Percentiles rank a stretch among this genome's conserved stretches.
These are phyloP conservation scores for Gastracanthus pulcherrimus DNA, from an alignment of 2,888 invertebrate species.

Conservation along the genomic window DNA sequence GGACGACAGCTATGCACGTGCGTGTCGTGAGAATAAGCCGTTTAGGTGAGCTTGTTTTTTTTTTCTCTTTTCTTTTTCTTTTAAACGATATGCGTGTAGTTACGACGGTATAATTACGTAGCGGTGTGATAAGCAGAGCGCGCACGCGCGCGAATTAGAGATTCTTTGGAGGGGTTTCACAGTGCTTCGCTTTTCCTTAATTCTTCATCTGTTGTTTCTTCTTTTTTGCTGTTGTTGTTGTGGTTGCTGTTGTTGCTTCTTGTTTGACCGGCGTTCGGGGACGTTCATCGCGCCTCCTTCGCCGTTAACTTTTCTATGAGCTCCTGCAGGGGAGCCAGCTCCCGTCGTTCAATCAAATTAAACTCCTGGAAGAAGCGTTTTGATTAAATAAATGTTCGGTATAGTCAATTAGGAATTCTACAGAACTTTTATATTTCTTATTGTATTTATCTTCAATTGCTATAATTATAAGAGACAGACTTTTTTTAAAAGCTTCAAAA, in stretches of 20 bases:
- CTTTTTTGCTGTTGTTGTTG: slow-evolving; percentile 28
- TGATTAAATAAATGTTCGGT: neutral
- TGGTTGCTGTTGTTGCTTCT: slow-evolving; percentile 27
- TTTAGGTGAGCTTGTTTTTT: too few species aligned
- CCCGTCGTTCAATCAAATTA: slow-evolving; percentile 96
- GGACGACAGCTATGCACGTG: slow-evolving; percentile 30
- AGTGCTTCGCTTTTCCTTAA: slow-evolving; percentile 57
- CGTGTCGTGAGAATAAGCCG: slow-evolving; percentile 34
- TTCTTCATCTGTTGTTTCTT: slow-evolving; percentile 48
- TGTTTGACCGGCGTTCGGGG: slow-evolving; percentile 54
- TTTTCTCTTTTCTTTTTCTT: too few species aligned
- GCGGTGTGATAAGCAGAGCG: slow-evolving; percentile 58
- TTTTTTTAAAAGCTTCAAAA: too few species aligned
- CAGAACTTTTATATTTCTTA: too few species aligned
- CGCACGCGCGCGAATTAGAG: slow-evolving; percentile 67
- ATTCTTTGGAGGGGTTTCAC: slow-evolving; percentile 75
- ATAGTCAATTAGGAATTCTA: too few species aligned
- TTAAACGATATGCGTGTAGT: slow-evolving; percentile 52
- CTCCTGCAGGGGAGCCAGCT: slow-evolving; percentile 97
- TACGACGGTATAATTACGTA: slow-evolving; percentile 46
- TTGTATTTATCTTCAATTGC: too few species aligned
- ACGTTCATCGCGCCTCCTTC: slow-evolving; percentile 89
- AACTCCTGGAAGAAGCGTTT: slow-evolving; percentile 88
- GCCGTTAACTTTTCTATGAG: slow-evolving; percentile 97
- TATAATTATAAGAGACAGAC: too few species aligned